phyloP scores from a whole-genome alignment of 2,113 vertebrate species.

The Pholis gunnellus region DNA sequence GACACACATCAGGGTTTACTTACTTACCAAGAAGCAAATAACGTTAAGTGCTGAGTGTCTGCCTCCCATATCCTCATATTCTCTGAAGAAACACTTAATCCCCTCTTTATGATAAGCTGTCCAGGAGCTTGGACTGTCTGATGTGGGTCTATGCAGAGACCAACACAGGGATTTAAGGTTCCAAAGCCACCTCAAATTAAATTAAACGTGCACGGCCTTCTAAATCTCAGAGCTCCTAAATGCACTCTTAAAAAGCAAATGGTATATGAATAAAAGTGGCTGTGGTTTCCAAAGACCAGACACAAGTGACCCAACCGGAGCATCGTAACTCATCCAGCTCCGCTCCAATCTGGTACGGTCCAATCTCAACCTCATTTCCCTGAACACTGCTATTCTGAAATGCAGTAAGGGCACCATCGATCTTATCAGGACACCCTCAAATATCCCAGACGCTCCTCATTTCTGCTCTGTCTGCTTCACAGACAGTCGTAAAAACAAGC shows the following conservation, averaged over 20 bases:
- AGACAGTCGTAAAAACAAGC: slow-evolving; percentile 53
- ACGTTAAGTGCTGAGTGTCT: slow-evolving; percentile 75
- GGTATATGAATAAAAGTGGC: slow-evolving; percentile 46
- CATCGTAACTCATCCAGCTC: slow-evolving; percentile 47
- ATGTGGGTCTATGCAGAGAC: slow-evolving; percentile 52
- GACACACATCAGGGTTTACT: slow-evolving; percentile 62
- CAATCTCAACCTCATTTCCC: background rate
- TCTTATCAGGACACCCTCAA: background rate
- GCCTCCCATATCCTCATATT: slow-evolving; percentile 69
- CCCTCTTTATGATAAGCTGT: slow-evolving; percentile 78
- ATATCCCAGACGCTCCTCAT: slow-evolving; percentile 17
- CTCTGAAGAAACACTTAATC: slow-evolving; percentile 73
- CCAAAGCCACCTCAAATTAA: slow-evolving; percentile 75
- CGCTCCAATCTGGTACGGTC: background rate
- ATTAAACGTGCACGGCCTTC: slow-evolving; percentile 67
- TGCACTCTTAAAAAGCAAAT: slow-evolving; percentile 38
- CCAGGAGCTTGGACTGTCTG: slow-evolving; percentile 76
- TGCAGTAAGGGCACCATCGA: background rate
- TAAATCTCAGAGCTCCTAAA: slow-evolving; percentile 53
- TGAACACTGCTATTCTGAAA: slow-evolving; percentile 5
- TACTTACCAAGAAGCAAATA: slow-evolving; percentile 72
- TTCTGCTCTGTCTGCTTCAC: slow-evolving; percentile 42
- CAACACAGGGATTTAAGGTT: slow-evolving; percentile 66
- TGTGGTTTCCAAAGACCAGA: slow-evolving; percentile 36
- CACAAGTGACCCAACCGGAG: slow-evolving; percentile 33